Conservation (phyloP, 2,888 invertebrate species). For the Agonopterix heracliana region DNA sequence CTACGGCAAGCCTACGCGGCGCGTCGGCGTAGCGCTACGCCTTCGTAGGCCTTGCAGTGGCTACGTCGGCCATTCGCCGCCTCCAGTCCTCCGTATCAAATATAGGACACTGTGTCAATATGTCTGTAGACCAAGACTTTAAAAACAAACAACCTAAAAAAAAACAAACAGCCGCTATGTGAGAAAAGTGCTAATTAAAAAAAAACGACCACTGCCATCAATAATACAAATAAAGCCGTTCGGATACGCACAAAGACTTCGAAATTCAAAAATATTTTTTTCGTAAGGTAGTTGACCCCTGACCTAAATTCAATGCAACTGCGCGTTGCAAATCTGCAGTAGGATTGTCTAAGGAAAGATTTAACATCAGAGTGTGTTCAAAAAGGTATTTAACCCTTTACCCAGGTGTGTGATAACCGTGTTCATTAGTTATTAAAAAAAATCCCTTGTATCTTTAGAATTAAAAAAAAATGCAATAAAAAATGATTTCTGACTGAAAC, state of each 20-base stretch:
- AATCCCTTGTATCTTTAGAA: constrained; percentile 15
- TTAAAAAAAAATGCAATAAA: constrained; percentile 30
- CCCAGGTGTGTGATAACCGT: constrained; percentile 53
- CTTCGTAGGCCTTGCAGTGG: constrained; percentile 68
- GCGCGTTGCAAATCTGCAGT: constrained; percentile 8
- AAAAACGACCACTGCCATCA: constrained; percentile 43
- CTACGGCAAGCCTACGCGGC: constrained; percentile 38
- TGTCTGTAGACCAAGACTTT: constrained; percentile 29
- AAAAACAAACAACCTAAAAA: constrained; percentile 39
- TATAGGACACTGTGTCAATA: constrained; percentile 60
- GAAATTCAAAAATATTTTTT: constrained; percentile 4
- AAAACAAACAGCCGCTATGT: constrained; percentile 11
- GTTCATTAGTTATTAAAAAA: constrained; percentile 56
- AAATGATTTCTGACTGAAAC: constrained; percentile 43
- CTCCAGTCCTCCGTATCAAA: constrained; percentile 41
- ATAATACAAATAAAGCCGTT: constrained; percentile 11
- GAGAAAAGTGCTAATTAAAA: neutral
- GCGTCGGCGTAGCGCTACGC: constrained; percentile 60
- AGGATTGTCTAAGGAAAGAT: too few species aligned
- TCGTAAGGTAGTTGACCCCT: constrained; percentile 54
- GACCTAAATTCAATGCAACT: constrained; percentile 62
- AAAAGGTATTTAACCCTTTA: constrained; percentile 17
- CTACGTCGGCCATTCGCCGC: constrained; percentile 52
- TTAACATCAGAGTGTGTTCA: constrained; percentile 39
- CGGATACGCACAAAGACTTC: constrained; percentile 32